Evolutionary conservation across 2,888 invertebrate species (phyloP).

Genomic region (Cosmia trapezina): DNA sequence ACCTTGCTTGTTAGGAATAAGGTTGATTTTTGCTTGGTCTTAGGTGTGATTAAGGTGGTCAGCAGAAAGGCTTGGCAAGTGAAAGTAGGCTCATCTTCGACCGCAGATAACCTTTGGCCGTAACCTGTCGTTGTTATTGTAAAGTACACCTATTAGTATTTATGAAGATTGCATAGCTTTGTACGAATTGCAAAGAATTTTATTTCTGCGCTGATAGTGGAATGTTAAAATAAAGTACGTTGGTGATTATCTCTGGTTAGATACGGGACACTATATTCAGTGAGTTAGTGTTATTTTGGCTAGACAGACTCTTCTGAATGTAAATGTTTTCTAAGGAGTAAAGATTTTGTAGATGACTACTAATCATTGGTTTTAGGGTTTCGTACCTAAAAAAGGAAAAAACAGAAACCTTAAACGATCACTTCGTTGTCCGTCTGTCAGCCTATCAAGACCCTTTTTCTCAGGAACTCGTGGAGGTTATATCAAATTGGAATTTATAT

Average conservation of each 20-base stretch:
- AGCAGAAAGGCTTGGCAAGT: constrained; percentile 76
- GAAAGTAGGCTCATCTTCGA: constrained; percentile 87
- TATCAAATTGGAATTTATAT: no score
- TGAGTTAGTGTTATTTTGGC: background rate
- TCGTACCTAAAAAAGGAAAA: no score
- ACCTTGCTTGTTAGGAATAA: background rate
- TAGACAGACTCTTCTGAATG: background rate
- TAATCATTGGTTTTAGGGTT: background rate
- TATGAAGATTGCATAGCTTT: constrained; percentile 68
- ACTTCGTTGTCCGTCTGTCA: no score
- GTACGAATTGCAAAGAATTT: constrained; percentile 53
- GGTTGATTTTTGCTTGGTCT: constrained; percentile 36
- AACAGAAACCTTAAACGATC: no score
- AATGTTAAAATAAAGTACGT: constrained; percentile 45
- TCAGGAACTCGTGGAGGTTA: no score
- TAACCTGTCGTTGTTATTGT: constrained; percentile 85
- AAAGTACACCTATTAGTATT: constrained; percentile 82
- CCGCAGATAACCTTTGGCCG: constrained; percentile 85
- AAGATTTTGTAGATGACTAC: background rate
- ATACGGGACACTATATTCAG: constrained; percentile 17
- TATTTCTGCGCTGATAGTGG: constrained; percentile 53
- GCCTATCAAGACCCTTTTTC: no score
- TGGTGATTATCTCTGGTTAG: background rate
- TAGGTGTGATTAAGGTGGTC: constrained; percentile 25
- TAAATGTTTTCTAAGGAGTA: background rate